Conservation (phyloP, 2,797 vertebrate genomes). For the Sarcoramphus papa region DNA sequence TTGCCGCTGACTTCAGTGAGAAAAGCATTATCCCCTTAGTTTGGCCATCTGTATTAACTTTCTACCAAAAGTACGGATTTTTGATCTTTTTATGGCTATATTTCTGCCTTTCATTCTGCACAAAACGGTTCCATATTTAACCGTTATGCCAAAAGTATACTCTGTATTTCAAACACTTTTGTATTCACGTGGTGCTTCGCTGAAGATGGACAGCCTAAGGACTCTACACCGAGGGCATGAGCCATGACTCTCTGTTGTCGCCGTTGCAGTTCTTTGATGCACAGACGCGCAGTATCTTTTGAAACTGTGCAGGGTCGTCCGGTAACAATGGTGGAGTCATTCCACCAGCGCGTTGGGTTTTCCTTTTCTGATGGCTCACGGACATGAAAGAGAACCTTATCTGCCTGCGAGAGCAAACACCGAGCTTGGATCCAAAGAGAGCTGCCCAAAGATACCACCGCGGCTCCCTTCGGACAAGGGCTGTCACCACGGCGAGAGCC, state of each 20-base stretch:
- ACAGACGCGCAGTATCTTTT: neutral
- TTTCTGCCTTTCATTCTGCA: neutral
- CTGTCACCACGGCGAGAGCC: neutral
- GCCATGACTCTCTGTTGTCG: neutral
- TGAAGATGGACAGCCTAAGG: neutral
- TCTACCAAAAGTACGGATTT: neutral
- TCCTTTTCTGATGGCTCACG: neutral
- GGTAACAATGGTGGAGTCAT: slow-evolving; percentile 11
- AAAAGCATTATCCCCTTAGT: neutral
- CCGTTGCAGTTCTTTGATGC: neutral
- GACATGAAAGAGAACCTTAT: slow-evolving; percentile 61
- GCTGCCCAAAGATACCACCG: neutral
- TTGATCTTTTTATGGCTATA: neutral
- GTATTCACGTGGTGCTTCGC: neutral
- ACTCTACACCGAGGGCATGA: neutral
- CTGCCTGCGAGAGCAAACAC: neutral
- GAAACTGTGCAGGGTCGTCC: slow-evolving; percentile 48
- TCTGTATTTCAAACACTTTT: neutral
- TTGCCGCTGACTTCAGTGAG: neutral
- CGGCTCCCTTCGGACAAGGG: neutral
- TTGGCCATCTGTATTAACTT: neutral
- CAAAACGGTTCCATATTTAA: neutral
- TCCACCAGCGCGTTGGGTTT: neutral
- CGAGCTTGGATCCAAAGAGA: neutral
- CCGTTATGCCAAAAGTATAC: fast-evolving